These are phyloP conservation scores for Hemicentrotus pulcherrimus DNA, from an alignment of 35 echinoderm and acorn worm species.

Conservation along the genomic window DNA sequence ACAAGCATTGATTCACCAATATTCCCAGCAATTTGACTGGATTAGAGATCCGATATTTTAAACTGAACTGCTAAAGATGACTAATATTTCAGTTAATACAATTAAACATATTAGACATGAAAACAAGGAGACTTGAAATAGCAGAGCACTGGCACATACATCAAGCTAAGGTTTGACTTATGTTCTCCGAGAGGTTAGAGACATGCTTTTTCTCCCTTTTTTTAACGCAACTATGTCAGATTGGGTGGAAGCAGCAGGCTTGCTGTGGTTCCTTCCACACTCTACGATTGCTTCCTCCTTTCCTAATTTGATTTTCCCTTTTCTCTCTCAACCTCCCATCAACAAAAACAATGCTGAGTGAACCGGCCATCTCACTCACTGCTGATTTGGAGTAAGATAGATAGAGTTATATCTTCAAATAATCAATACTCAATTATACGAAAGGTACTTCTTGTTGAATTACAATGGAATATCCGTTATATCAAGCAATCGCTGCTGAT, in stretches of 20 bases:
- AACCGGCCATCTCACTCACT: neutral
- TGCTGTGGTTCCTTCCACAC: constrained; percentile 36
- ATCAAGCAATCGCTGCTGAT: too few species aligned
- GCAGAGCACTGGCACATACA: neutral
- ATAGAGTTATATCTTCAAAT: neutral
- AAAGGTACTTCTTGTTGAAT: too few species aligned
- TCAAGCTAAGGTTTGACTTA: neutral
- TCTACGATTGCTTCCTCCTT: constrained; percentile 23
- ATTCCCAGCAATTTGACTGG: neutral
- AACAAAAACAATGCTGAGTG: neutral
- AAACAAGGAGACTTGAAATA: neutral
- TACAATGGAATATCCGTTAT: too few species aligned
- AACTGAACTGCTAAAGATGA: neutral
- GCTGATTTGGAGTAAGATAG: neutral
- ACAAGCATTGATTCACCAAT: neutral
- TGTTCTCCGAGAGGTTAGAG: neutral
- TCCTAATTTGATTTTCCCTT: constrained; percentile 41
- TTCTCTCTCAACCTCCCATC: neutral
- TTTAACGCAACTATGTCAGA: neutral
- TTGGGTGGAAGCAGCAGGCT: constrained; percentile 21
- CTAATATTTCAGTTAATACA: neutral
- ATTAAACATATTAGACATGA: neutral
- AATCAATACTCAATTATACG: too few species aligned
- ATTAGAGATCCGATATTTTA: neutral
- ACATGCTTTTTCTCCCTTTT: neutral